phyloP scores from a whole-genome alignment of 1,140 invertebrate species.

The Drosophila varians region DNA sequence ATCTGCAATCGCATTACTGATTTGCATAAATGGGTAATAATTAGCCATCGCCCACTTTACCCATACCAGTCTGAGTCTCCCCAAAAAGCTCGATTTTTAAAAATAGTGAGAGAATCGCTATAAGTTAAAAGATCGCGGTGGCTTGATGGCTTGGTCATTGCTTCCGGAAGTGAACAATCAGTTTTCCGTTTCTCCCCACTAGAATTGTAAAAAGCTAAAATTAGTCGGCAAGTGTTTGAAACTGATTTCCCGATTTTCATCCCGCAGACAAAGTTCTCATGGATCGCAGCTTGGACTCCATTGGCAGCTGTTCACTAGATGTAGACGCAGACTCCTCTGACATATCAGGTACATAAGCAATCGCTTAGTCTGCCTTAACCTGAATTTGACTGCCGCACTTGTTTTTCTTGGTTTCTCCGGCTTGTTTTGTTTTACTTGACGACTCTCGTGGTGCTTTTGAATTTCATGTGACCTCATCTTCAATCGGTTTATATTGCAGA shows the following conservation, averaged over 20 bases:
- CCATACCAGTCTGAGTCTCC: neutral
- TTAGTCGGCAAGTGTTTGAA: slow-evolving; percentile 20
- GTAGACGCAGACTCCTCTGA: slow-evolving; percentile 91
- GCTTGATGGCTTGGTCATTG: slow-evolving; percentile 12
- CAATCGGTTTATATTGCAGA: slow-evolving; percentile 49
- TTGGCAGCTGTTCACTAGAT: slow-evolving; percentile 92
- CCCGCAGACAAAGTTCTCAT: slow-evolving; percentile 77
- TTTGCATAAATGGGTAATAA: slow-evolving; percentile 58
- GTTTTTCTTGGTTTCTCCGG: slow-evolving; percentile 26
- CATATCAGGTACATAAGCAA: slow-evolving; percentile 88
- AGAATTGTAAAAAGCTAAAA: slow-evolving; percentile 7
- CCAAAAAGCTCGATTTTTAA: neutral
- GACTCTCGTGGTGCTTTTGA: slow-evolving; percentile 4
- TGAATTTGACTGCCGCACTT: slow-evolving; percentile 13
- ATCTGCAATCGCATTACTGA: slow-evolving; percentile 23
- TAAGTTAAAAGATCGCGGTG: slow-evolving; percentile 3
- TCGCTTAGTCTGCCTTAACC: neutral
- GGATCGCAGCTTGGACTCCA: slow-evolving; percentile 89
- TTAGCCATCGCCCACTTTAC: slow-evolving; percentile 38
- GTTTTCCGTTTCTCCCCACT: slow-evolving; percentile 1
- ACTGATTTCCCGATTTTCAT: slow-evolving; percentile 14
- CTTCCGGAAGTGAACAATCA: slow-evolving; percentile 25
- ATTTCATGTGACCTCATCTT: neutral
- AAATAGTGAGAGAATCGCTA: slow-evolving; percentile 34
- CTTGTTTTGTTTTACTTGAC: slow-evolving; percentile 30